A percentile compares a stretch with the other conserved stretches of the same genome.
phyloP scores from a whole-genome alignment of 2,797 vertebrate species.

The Potorous gilbertii region DNA sequence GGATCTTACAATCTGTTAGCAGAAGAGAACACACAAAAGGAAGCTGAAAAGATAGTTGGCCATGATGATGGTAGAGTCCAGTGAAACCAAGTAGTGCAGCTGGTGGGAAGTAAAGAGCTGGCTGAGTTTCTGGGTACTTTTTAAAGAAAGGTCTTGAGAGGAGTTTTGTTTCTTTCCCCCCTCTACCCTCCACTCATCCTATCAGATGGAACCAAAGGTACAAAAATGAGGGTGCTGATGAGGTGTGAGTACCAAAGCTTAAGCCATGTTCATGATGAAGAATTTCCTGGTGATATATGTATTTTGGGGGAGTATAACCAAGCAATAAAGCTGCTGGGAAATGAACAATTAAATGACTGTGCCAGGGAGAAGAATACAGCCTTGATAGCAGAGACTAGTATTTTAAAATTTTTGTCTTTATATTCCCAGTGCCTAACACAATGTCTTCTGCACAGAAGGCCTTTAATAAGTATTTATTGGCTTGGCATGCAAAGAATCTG shows the following conservation, averaged over 20 bases:
- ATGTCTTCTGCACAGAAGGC: neutral
- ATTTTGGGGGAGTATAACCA: neutral
- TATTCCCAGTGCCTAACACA: neutral
- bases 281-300: neutral
- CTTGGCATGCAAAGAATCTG: neutral
- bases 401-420: neutral
- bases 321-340: neutral
- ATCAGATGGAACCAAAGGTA: neutral
- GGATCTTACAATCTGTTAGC: neutral
- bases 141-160: neutral
- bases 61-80: neutral
- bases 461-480: neutral
- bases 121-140: neutral
- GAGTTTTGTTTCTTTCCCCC: neutral
- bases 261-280: neutral
- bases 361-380: neutral
- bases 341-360: neutral
- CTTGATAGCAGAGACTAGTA: neutral
- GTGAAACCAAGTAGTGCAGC: neutral
- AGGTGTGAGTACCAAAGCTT: neutral
- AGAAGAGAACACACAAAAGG: neutral
- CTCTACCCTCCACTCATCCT: neutral
- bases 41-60: neutral
- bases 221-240: neutral
- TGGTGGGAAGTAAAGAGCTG: neutral